Conservation (phyloP, 2,888 invertebrate genomes). For the Folsomia manolachei region DNA sequence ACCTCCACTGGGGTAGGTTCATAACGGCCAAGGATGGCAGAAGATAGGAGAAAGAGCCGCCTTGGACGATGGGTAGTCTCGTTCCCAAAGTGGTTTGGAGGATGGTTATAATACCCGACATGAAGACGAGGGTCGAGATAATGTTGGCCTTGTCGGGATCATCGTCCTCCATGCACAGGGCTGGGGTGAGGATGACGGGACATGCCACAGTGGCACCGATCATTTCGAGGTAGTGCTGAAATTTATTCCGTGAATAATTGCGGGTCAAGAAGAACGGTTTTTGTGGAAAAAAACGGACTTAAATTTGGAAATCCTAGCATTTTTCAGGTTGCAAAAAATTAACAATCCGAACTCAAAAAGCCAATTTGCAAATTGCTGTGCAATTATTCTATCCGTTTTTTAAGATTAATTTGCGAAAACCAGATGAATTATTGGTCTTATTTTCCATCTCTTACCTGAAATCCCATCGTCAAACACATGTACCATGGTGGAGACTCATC, state of each 20-base stretch:
- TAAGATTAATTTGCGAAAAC: conserved; percentile 13
- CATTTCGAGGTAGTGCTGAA: conserved; percentile 76
- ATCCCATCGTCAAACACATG: conserved; percentile 74
- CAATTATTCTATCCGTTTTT: not conserved
- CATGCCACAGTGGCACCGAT: conserved; percentile 80
- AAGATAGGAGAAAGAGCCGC: conserved; percentile 76
- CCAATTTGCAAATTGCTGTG: too few relatives aligned
- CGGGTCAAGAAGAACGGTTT: not conserved
- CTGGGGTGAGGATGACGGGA: conserved; percentile 74
- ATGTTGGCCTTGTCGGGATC: conserved; percentile 67
- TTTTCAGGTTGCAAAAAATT: too few relatives aligned
- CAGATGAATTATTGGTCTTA: not conserved
- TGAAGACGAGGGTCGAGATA: conserved; percentile 78
- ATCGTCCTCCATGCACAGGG: conserved; percentile 67
- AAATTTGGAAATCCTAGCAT: too few relatives aligned
- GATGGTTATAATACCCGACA: conserved; percentile 72
- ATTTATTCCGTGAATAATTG: not conserved
- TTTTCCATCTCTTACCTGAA: conserved; percentile 62
- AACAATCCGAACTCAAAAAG: too few relatives aligned
- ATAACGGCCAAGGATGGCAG: conserved; percentile 71
- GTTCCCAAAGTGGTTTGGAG: conserved; percentile 72
- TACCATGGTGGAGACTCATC: conserved; percentile 82
- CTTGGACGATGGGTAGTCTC: conserved; percentile 51
- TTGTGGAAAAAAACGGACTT: not conserved
- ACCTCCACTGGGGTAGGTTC: conserved; percentile 68